Evolutionary conservation across 2,888 invertebrate species (phyloP).

Genomic region (Imbricaverruca yamaguchii): DNA sequence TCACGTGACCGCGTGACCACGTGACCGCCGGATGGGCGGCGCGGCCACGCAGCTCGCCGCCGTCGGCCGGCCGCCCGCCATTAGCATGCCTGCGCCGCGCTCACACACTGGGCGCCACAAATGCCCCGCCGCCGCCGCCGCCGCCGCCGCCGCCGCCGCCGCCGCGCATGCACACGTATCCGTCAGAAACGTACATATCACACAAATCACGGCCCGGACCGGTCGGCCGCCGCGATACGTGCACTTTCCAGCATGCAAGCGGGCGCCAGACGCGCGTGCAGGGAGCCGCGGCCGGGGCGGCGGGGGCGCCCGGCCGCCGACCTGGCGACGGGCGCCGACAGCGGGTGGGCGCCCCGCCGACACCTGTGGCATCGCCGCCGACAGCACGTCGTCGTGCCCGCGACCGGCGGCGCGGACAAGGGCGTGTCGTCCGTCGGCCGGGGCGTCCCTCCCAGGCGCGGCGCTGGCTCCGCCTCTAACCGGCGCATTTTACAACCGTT

Average conservation of each 20-base stretch:
- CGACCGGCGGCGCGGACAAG: too few relatives aligned
- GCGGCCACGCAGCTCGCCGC: too few relatives aligned
- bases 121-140: not conserved
- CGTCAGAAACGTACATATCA: conserved; percentile 21
- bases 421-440: too few relatives aligned
- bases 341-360: not conserved
- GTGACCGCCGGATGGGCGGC: too few relatives aligned
- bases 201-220: conserved; percentile 1
- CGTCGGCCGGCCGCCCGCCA: not conserved
- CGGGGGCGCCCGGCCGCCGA: not conserved
- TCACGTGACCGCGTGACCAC: too few relatives aligned
- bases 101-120: not conserved
- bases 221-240: not conserved
- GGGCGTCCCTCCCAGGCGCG: not conserved
- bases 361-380: too few relatives aligned
- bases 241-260: conserved; percentile 15
- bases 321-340: not conserved
- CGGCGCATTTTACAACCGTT: conserved; percentile 3
- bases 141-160: not conserved
- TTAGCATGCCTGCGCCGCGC: not conserved
- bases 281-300: not conserved
- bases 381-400: too few relatives aligned
- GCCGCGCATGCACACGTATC: not conserved
- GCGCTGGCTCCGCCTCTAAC: conserved; percentile 11
- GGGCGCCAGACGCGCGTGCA: not conserved